These are phyloP conservation scores for Hypsopygia costalis DNA, from an alignment of 2,888 invertebrate species.

Conservation along the genomic window DNA sequence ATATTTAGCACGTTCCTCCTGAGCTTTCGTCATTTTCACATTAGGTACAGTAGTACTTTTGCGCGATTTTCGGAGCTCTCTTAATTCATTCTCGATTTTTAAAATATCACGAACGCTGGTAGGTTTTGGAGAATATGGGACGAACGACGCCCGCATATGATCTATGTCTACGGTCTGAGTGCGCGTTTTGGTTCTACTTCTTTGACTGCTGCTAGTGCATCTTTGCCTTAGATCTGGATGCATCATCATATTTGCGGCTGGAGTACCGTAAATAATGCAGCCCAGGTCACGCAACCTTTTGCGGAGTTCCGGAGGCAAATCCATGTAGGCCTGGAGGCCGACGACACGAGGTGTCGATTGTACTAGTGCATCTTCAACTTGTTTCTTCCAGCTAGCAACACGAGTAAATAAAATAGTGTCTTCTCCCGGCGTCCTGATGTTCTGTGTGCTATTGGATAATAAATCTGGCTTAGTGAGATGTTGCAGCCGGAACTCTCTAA, in stretches of 20 bases:
- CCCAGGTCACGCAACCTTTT: constrained; percentile 56
- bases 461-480: constrained; percentile 42
- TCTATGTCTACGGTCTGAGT: constrained; percentile 41
- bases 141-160: constrained; percentile 55
- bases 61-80: constrained; percentile 28
- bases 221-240: constrained; percentile 10
- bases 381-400: constrained; percentile 45
- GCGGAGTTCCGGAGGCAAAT: constrained; percentile 49
- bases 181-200: neutral
- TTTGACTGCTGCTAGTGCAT: neutral
- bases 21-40: constrained; percentile 64
- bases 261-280: constrained; percentile 43
- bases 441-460: constrained; percentile 30
- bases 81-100: constrained; percentile 29
- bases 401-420: constrained; percentile 33
- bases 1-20: constrained; percentile 61
- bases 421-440: constrained; percentile 19
- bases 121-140: constrained; percentile 53
- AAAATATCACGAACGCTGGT: constrained; percentile 25
- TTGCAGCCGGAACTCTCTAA: constrained; percentile 34
- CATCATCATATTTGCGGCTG: constrained; percentile 19
- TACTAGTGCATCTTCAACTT: constrained; percentile 55
- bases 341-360: constrained; percentile 52
- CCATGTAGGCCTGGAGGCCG: constrained; percentile 49
- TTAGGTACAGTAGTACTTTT: constrained; percentile 32